Conservation (phyloP, 2,888 invertebrate species). For the Dascillus cervinus region DNA sequence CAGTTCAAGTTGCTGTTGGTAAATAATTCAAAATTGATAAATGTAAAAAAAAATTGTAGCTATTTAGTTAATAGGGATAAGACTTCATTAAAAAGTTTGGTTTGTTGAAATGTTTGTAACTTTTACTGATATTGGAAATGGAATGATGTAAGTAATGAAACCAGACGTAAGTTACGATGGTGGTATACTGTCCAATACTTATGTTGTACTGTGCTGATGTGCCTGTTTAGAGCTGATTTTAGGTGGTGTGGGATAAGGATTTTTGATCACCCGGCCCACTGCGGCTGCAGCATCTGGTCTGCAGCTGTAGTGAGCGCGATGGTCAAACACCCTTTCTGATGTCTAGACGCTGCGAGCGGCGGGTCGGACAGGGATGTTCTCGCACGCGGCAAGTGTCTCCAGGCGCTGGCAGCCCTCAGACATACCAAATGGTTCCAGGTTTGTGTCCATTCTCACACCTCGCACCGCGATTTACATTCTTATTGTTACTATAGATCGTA, state of each 20-base stretch:
- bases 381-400: constrained; percentile 98
- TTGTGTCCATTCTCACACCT: constrained; percentile 49
- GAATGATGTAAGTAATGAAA: too few relatives aligned
- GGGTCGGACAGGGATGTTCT: constrained; percentile 82
- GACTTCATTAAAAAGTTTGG: too few relatives aligned
- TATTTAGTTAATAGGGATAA: too few relatives aligned
- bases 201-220: constrained; percentile 38
- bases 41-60: too few relatives aligned
- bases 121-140: too few relatives aligned
- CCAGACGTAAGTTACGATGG: background rate
- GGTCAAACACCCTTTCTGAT: constrained; percentile 67
- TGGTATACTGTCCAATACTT: constrained; percentile 38
- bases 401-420: constrained; percentile 99
- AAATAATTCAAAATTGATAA: too few relatives aligned
- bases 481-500: constrained; percentile 1
- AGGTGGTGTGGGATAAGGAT: constrained; percentile 55
- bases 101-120: too few relatives aligned
- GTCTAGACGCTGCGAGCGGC: constrained; percentile 59
- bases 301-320: constrained; percentile 43
- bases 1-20: constrained; percentile 6
- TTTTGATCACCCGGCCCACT: constrained; percentile 55
- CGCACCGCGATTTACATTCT: constrained; percentile 19
- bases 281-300: constrained; percentile 18
- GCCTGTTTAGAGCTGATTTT: constrained; percentile 41
- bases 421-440: constrained; percentile 99